Evolutionary conservation across 30 jellyfish, hydroid and myxozoan genomes (phyloP).

Genomic region (Cassiopea xamachana): DNA sequence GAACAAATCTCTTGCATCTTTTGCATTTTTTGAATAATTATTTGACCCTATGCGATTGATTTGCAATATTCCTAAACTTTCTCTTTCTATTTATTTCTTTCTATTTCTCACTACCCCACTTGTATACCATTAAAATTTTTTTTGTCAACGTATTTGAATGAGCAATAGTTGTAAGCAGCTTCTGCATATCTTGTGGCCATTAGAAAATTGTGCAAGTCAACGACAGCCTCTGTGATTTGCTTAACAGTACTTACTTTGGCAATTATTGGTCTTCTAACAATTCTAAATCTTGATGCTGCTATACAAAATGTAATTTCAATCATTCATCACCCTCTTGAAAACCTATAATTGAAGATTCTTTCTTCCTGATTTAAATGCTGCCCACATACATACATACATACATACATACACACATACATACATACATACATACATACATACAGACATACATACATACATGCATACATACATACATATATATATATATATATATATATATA

Average conservation of each 20-base stretch:
- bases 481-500: too few relatives aligned
- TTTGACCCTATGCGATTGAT: constrained; percentile 7
- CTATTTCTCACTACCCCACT: background rate
- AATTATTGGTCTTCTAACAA: constrained; percentile 58
- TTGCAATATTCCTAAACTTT: background rate
- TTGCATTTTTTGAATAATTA: constrained; percentile 27
- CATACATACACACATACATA: too few relatives aligned
- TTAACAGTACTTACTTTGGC: constrained; percentile 54
- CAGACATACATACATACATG: too few relatives aligned
- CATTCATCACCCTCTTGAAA: constrained; percentile 67
- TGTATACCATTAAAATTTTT: constrained; percentile 1
- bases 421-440: too few relatives aligned
- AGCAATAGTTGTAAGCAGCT: constrained; percentile 6
- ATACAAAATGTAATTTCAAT: constrained; percentile 75
- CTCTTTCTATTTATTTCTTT: too few relatives aligned
- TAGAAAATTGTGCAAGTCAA: constrained; percentile 72
- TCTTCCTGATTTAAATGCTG: constrained; percentile 15
- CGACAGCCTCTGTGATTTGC: constrained; percentile 54
- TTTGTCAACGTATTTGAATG: constrained; percentile 23
- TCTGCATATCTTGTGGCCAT: constrained; percentile 18
- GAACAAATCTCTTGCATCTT: constrained; percentile 36
- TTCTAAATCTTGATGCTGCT: constrained; percentile 61
- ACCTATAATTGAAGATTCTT: constrained; percentile 44
- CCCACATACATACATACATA: background rate
- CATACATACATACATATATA: too few relatives aligned